Percentiles rank a stretch among this genome's conserved stretches.
phyloP scores from a whole-genome alignment of 2,888 invertebrate genomes.

The Galeopsomyia nigrocyanea region DNA sequence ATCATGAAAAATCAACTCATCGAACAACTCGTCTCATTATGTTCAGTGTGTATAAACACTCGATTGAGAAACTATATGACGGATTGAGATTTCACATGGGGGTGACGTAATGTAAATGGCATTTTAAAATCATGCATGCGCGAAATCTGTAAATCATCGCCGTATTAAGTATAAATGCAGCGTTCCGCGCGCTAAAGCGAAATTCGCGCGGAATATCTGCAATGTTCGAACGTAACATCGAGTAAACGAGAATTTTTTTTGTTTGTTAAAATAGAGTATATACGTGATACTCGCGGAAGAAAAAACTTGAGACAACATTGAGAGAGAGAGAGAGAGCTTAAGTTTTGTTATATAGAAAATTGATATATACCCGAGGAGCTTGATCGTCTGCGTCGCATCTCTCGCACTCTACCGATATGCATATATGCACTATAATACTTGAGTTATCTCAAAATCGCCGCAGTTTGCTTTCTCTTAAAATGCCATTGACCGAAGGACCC shows the following conservation, averaged over 20 bases:
- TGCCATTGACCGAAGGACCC: conserved; percentile 35
- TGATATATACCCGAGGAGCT: conserved; percentile 37
- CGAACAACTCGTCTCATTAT: conserved; percentile 15
- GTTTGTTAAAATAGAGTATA: neutral
- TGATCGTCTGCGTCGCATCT: conserved; percentile 33
- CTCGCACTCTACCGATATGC: conserved; percentile 44
- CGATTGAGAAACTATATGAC: conserved; percentile 7
- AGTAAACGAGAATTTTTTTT: neutral
- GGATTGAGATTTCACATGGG: conserved; percentile 15
- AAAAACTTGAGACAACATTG: no score
- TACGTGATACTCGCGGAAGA: neutral
- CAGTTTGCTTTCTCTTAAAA: conserved; percentile 35
- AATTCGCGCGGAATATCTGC: no score
- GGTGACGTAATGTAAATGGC: conserved; percentile 29
- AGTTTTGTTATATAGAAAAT: conserved; percentile 22
- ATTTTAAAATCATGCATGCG: conserved; percentile 36
- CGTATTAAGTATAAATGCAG: no score
- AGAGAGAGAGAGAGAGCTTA: no score
- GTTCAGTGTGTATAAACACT: neutral
- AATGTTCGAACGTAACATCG: no score
- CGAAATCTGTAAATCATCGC: no score
- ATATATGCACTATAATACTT: conserved; percentile 16
- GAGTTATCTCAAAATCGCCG: neutral
- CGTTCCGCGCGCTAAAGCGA: no score
- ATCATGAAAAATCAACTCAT: conserved; percentile 25